Conservation (phyloP, 2,797 vertebrate genomes). For the Pipistrellus pipistrellus region DNA sequence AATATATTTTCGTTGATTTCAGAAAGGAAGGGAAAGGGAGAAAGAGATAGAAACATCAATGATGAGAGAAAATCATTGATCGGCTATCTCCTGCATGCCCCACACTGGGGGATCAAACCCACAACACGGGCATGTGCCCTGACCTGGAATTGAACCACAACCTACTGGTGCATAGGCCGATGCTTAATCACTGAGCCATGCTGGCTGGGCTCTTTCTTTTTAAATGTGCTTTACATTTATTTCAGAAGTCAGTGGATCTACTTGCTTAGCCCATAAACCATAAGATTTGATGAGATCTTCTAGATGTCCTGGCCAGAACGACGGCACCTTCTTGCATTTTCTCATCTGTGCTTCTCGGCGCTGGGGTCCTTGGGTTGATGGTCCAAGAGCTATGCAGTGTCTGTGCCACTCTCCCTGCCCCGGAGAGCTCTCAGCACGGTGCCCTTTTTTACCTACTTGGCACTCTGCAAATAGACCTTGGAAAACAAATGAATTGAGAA, state of each 20-base stretch:
- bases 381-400: neutral
- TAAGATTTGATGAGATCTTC: neutral
- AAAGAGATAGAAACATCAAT: no score
- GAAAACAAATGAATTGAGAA: constrained; percentile 49
- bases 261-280: neutral
- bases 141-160: no score
- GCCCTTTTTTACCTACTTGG: neutral
- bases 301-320: neutral
- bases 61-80: no score
- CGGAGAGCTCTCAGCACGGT: neutral
- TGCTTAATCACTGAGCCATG: no score
- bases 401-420: neutral
- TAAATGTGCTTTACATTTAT: constrained; percentile 24
- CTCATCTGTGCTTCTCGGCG: neutral
- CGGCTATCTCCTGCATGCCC: no score
- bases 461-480: constrained; percentile 18
- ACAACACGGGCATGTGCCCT: no score
- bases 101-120: no score
- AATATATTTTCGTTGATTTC: no score
- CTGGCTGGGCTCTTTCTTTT: constrained; percentile 2
- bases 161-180: no score
- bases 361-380: neutral
- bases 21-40: no score
- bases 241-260: neutral
- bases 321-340: neutral